Percentiles rank a stretch among this genome's conserved stretches.
phyloP scores from a whole-genome alignment of 1,140 invertebrate genomes.

The Lepidostoma basale region DNA sequence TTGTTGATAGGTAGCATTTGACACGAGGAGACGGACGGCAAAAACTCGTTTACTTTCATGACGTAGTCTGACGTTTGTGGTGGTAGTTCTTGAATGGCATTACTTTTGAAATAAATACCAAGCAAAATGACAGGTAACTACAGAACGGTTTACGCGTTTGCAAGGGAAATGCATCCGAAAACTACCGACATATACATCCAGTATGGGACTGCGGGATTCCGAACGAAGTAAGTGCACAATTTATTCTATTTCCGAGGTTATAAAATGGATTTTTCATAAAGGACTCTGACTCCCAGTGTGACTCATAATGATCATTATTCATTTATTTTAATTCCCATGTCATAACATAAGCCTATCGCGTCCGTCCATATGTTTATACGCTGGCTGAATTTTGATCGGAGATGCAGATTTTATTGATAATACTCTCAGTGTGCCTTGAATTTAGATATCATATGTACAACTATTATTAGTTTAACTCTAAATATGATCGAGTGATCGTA shows the following conservation, averaged over 20 bases:
- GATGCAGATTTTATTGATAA: too few relatives aligned
- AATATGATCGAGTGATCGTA: too few relatives aligned
- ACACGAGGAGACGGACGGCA: conserved; percentile 16
- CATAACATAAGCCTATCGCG: conserved; percentile 15
- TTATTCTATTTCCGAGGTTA: conserved; percentile 23
- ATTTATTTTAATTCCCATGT: conserved; percentile 34
- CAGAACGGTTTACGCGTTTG: conserved; percentile 72
- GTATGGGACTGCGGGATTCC: conserved; percentile 74
- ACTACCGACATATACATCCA: conserved; percentile 64
- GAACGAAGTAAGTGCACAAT: conserved; percentile 67
- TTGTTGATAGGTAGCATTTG: conserved; percentile 14
- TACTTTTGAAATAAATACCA: conserved; percentile 32
- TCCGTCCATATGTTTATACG: conserved; percentile 12
- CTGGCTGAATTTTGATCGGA: neutral
- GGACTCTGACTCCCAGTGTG: conserved; percentile 10
- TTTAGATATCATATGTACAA: too few relatives aligned
- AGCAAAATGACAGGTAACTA: conserved; percentile 46
- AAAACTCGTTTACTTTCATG: conserved; percentile 36
- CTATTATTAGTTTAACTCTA: too few relatives aligned
- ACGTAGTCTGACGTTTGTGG: conserved; percentile 37
- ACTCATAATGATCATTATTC: conserved; percentile 30
- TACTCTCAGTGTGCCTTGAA: too few relatives aligned
- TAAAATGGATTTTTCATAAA: conserved; percentile 32
- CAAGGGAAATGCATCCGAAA: conserved; percentile 76
- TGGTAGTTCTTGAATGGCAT: conserved; percentile 20